Base-by-base conservation (phyloP, 2,797 vertebrate species). In the Varecia variegata region DNA sequence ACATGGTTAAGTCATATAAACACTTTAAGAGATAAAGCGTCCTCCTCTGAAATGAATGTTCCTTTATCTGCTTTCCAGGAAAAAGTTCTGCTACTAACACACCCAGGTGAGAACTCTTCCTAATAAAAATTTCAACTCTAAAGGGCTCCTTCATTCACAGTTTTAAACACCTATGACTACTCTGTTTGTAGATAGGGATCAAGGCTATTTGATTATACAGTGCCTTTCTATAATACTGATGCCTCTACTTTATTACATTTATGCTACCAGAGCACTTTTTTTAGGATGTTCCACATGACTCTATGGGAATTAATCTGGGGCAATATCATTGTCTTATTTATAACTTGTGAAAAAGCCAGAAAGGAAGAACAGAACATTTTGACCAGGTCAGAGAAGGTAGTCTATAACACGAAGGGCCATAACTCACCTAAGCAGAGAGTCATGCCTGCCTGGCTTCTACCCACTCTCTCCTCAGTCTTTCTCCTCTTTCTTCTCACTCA, bases 51-150 rank as follows among this genome's bases (percentile, higher is more conserved):
- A 76, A 96, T 45, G 23, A 68, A 20, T 93, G 14, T 68, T 73
- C 12, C 15, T 90, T 86, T 80, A 54, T 74, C 43, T 82, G 50
- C 13, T 81, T 90, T 93, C 93, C 40, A 90, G 92, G 74, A 68
- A 40, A 65, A 86, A 40, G 1, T 50, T 60, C 35, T 82, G 76
- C 30, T 23, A 21, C 7, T 32, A 35, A n/a, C 32, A 30, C 18
- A 68, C 30, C 14, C n/a, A 90, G 88, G 82, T 96, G 50, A 93
- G 50, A 88, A 76, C 27, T n/a, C 17, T 76, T 67, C 11, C 20
- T 50, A 27, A 43, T 52, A 52, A 95, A 77, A 82, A 30, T 74
- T 58, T 54, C 23, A 52, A 35, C 45, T 95, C 20, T 35, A 38
- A 9, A 30, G 2, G 9, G 0, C 17, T 20, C 50, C 45, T 7